These are phyloP conservation scores for Folsomia manolachei DNA, from an alignment of 2,888 invertebrate species.

Conservation along the genomic window DNA sequence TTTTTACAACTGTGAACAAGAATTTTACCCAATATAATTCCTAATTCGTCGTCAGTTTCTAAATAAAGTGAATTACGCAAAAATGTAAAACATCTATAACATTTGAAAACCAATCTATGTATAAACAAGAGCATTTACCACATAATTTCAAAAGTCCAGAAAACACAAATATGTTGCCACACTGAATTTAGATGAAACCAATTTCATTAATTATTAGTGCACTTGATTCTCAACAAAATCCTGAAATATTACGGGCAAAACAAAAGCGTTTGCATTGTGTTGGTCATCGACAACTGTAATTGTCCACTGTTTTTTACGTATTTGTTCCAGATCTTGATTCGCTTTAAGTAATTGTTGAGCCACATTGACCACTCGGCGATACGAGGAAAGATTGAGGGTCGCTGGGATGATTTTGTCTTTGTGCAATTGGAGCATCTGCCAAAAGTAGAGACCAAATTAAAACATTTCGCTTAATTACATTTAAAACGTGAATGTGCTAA, in stretches of 20 bases:
- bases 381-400: slow-evolving; percentile 53
- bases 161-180: slow-evolving; percentile 62
- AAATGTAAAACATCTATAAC: too few species aligned
- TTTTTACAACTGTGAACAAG: too few species aligned
- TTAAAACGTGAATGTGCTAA: background rate
- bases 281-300: slow-evolving; percentile 57
- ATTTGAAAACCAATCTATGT: too few species aligned
- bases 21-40: slow-evolving; percentile 59
- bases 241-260: slow-evolving; percentile 59
- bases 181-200: slow-evolving; percentile 53
- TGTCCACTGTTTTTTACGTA: slow-evolving; percentile 57
- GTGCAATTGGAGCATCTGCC: slow-evolving; percentile 53
- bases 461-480: background rate
- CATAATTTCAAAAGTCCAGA: slow-evolving; percentile 58
- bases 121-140: too few species aligned
- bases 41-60: slow-evolving; percentile 60
- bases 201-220: background rate
- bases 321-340: slow-evolving; percentile 57
- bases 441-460: too few species aligned
- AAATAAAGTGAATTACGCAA: too few species aligned
- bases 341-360: slow-evolving; percentile 55
- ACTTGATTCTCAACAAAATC: too few species aligned
- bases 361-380: slow-evolving; percentile 54
- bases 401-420: slow-evolving; percentile 53
- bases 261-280: slow-evolving; percentile 59